Evolutionary conservation across 2,797 vertebrate genomes (phyloP), one percentile per base, ranked within the genome.

Genomic region (Mionectes olivaceus): DNA sequence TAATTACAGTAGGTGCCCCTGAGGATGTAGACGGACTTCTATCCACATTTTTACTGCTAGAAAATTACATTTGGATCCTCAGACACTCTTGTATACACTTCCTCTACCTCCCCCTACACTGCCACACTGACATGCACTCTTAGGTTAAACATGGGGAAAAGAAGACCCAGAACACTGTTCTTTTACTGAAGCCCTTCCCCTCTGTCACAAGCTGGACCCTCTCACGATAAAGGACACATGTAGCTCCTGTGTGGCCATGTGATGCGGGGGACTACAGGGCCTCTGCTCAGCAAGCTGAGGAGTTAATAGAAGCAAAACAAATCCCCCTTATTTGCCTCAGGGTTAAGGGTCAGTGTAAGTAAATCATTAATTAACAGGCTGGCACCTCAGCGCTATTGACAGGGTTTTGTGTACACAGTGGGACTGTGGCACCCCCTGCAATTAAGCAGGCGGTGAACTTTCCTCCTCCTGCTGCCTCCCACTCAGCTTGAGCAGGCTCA

Each of bases 321-420:
- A 98, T 98, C 97, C 95, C 96, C 96, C 96, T 97, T 97, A 97
- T 98, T 98, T 98, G 97, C 96, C 97, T 96, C 74, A 86, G 97
- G 98, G 97, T 98, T 97, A 98, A 95, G 93, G 97, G 98, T 98
- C 97, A 98, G 94, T 91, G 95, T 96, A 97, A 97, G 97, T 98
- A 97, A 98, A 97, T 98, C 97, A 98, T 98, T 98, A 98, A 98
- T 98, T 98, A 98, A 98, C 97, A 92, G 70, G 79, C 97, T 96
- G 95, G 96, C 2, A 53, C 89, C 96, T 97, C 97, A 69, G 93
- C 93, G 94, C 93, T 98, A 98, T 98, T 97, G 97, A 98, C 97
- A 97, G 96, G 96, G 97, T 93, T 96, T 96, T 97, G 95, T 96
- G 97, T 97, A 97, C 97, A 97, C 91, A 75, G 88, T 92, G 95